Evolutionary conservation across 2,797 vertebrate species (phyloP).

Genomic region (Antrozous pallidus): DNA sequence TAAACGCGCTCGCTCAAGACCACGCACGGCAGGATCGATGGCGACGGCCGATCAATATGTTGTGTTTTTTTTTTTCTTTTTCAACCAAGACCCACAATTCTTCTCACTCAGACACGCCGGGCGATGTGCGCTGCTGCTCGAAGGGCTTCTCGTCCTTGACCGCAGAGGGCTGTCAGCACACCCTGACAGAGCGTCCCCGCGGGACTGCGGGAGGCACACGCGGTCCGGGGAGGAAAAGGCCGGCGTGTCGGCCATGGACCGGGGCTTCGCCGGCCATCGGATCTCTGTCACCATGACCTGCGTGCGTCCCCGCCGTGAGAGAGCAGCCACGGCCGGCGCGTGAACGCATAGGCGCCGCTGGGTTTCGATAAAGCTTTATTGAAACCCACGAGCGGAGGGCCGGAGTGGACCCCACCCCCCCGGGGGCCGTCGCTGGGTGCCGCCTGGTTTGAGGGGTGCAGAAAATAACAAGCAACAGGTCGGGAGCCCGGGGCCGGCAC

Average conservation of each 20-base stretch:
- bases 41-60: slow-evolving; percentile 50
- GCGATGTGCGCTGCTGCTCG: not conserved
- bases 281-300: not conserved
- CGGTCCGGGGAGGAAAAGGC: not conserved
- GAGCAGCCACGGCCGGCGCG: not conserved
- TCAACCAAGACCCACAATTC: not conserved
- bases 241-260: too few species aligned
- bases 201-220: too few species aligned
- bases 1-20: slow-evolving; percentile 58
- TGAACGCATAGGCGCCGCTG: not conserved
- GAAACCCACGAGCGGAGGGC: not conserved
- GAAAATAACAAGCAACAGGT: not conserved
- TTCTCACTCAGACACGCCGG: not conserved
- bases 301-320: not conserved
- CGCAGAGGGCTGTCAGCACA: not conserved
- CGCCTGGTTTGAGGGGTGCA: not conserved
- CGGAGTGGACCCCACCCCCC: fast-evolving
- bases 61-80: slow-evolving; percentile 56
- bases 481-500: too few species aligned
- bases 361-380: slow-evolving; percentile 69
- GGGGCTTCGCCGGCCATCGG: not conserved
- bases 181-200: too few species aligned
- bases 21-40: slow-evolving; percentile 29
- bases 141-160: not conserved
- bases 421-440: not conserved